Base-by-base conservation (phyloP, 2,888 invertebrate species). In the Syrphus vitripennis region DNA sequence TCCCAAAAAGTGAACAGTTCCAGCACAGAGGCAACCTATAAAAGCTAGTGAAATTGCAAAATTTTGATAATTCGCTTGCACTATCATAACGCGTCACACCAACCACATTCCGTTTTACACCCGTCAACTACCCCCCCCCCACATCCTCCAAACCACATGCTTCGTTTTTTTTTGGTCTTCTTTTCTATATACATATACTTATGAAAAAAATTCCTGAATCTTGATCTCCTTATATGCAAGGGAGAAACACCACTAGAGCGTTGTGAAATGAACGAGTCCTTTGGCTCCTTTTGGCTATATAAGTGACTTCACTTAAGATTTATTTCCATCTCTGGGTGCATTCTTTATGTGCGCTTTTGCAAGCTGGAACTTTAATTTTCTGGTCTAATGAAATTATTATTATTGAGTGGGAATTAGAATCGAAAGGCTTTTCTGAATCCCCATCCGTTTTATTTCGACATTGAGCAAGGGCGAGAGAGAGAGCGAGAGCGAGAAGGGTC, bases 381-480 rank as follows among this genome's bases (percentile, higher is more conserved):
- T 86, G 86, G 81, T 86, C 86, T 86, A 86, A 86, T 86, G 81
- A 81, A 86, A 82, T 82, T 77, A 86, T 76, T 80, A 72, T 86
- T 86, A 82, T 77, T 86, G 72, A 76, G 57, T 76, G 70, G 67
- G 61, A 74, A 70, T 76, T 70, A 69, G 69, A 74, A 63, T 79
- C 55, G 45, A 65, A 57, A 65, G 21, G 42, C 67, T 67, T 67
- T 59, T 67, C 50, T 19, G 61, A 12, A 40, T 63, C 10, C n/a
- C 10, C 26, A 42, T 63, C 26, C 63, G 29, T 50, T 67, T 67
- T 50, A 50, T 67, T 48, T 67, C n/a, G 48, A 34, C 50, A 6
- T 34, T 1, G 19, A 14, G 14, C 34, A 1, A 21, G 2, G 1
- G 14, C 1, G 4, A 34, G 3, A 26, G 7, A n/a, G 53, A n/a